These are phyloP conservation scores for Scaptomyza caliginosa DNA, from an alignment of 2,888 invertebrate species.

Conservation along the genomic window DNA sequence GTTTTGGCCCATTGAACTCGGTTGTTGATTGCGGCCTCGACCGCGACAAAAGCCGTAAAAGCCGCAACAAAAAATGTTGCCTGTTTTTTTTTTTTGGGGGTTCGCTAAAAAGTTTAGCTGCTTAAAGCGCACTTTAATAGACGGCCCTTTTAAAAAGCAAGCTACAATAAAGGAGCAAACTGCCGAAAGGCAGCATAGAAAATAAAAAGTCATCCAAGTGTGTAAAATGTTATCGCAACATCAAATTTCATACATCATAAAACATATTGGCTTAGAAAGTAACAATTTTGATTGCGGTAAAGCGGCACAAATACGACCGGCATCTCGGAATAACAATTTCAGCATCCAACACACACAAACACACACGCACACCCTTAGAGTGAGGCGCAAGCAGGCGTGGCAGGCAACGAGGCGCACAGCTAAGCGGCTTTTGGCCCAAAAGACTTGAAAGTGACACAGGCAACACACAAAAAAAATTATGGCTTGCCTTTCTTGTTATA, in stretches of 20 bases:
- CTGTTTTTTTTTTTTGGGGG: conserved; percentile 29
- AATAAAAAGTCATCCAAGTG: conserved; percentile 71
- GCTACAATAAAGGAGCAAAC: conserved; percentile 22
- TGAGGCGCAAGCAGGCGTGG: conserved; percentile 53
- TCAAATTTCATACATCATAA: conserved; percentile 82
- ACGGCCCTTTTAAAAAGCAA: conserved; percentile 1
- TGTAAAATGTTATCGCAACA: conserved; percentile 80
- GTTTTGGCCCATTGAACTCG: conserved; percentile 73
- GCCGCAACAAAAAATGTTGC: conserved; percentile 20
- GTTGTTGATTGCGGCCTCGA: conserved; percentile 65
- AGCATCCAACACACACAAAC: neutral
- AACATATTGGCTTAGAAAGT: conserved; percentile 81
- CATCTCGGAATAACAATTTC: conserved; percentile 58
- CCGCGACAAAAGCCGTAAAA: conserved; percentile 23
- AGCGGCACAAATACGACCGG: conserved; percentile 53
- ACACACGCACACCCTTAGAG: neutral
- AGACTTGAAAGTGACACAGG: conserved; percentile 36
- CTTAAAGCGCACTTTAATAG: conserved; percentile 47
- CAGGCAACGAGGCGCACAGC: conserved; percentile 62
- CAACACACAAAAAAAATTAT: neutral
- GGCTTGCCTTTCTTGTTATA: conserved; percentile 7
- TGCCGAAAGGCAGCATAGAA: conserved; percentile 19
- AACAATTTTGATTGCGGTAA: conserved; percentile 79
- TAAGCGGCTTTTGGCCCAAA: conserved; percentile 36
- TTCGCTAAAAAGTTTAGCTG: conserved; percentile 29